These are phyloP conservation scores for Acanthopagrus latus DNA, from an alignment of 2,797 vertebrate genomes.

Conservation along the genomic window DNA sequence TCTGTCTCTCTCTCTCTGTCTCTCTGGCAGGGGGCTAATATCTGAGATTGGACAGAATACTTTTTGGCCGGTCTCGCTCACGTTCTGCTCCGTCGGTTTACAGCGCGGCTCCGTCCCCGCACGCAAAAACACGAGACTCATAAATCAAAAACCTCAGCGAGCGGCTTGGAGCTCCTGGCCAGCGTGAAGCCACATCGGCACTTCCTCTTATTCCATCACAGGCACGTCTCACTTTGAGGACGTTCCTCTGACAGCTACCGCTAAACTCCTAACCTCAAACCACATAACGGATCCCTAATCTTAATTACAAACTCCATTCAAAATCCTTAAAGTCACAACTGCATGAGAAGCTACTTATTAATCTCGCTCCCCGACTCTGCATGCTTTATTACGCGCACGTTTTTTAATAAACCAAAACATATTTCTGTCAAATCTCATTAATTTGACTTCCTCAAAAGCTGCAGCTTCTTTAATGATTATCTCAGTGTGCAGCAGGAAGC, in stretches of 20 bases:
- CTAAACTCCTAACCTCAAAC: conserved; percentile 22
- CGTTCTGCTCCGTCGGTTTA: conserved; percentile 61
- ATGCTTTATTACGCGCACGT: not conserved
- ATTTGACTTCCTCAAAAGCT: conserved; percentile 2
- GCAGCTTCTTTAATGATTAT: not conserved
- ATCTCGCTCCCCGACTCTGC: not conserved
- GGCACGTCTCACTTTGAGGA: not conserved
- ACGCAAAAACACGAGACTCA: conserved; percentile 45
- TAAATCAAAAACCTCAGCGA: conserved; percentile 71
- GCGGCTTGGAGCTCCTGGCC: conserved; percentile 35
- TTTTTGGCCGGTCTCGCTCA: conserved; percentile 66
- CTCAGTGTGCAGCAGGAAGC: conserved; percentile 1
- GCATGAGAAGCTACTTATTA: conserved; percentile 4
- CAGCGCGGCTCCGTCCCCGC: conserved; percentile 47
- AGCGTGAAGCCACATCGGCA: conserved; percentile 49
- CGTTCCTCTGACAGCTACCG: conserved; percentile 3
- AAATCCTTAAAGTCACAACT: not conserved
- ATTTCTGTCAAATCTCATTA: conserved; percentile 13
- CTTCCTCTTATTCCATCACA: conserved; percentile 16
- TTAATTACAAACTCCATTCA: conserved; percentile 6
- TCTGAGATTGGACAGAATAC: conserved; percentile 48
- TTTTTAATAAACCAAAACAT: conserved; percentile 15
- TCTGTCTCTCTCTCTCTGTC: conserved; percentile 19
- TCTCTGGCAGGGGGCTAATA: conserved; percentile 35
- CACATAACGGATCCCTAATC: not conserved